Evolutionary conservation across 2,113 vertebrate species (phyloP).

Genomic region (Cyanoramphus novaezelandiae): DNA sequence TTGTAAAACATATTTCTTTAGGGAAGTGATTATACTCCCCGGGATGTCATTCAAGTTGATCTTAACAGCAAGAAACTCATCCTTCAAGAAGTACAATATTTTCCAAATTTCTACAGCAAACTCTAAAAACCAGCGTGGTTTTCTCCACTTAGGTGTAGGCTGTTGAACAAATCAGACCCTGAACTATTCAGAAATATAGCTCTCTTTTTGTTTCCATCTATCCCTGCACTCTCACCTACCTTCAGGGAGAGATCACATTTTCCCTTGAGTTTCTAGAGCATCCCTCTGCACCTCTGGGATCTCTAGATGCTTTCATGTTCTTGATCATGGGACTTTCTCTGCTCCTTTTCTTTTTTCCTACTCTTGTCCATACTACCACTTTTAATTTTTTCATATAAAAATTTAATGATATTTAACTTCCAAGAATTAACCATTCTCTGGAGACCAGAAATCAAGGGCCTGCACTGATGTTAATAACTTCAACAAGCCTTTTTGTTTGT

Average conservation of each 20-base stretch:
- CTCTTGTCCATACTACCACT: not conserved
- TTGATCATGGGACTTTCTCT: not conserved
- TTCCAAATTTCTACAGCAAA: not conserved
- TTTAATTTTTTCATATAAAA: not conserved
- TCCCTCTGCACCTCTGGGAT: not conserved
- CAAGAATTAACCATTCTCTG: not conserved
- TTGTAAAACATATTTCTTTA: not conserved
- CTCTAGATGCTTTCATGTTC: not conserved
- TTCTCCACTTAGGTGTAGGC: not conserved
- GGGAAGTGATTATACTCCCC: not conserved
- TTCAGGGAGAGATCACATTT: not conserved
- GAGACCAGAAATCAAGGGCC: not conserved
- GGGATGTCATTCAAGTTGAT: not conserved
- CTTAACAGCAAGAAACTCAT: not conserved
- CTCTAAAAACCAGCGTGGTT: not conserved
- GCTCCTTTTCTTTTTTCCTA: not conserved
- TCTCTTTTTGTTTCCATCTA: rapidly evolving
- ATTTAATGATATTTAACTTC: not conserved
- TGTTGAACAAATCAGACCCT: not conserved
- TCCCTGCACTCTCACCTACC: not conserved
- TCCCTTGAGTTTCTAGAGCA: not conserved
- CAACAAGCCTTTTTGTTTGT: not conserved
- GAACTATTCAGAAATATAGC: not conserved
- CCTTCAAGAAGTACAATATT: not conserved
- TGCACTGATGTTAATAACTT: not conserved